phyloP scores from a whole-genome alignment of 2,888 invertebrate species.

The Brachypalpus laphriformis region DNA sequence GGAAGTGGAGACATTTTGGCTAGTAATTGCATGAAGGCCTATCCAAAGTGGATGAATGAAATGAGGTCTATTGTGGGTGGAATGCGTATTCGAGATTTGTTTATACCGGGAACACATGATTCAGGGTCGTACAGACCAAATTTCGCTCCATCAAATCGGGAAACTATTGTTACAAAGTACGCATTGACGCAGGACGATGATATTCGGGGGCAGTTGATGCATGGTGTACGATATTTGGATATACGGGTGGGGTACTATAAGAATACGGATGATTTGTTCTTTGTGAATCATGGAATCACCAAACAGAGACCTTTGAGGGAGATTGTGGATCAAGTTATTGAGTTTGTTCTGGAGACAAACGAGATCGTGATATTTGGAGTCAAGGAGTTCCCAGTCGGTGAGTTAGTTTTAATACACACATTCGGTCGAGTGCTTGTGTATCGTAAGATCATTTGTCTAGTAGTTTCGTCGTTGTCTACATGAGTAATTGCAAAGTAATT shows the following conservation, averaged over 20 bases:
- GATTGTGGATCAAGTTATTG: conserved; percentile 84
- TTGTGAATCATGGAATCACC: conserved; percentile 85
- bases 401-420: conserved; percentile 54
- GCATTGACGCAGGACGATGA: conserved; percentile 85
- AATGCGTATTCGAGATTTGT: conserved; percentile 84
- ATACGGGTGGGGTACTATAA: conserved; percentile 85
- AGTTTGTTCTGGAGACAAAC: conserved; percentile 84
- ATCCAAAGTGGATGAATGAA: conserved; percentile 86
- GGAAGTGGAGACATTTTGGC: conserved; percentile 79
- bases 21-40: conserved; percentile 83
- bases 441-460: too few relatives aligned
- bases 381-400: conserved; percentile 86
- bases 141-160: conserved; percentile 80
- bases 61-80: conserved; percentile 82
- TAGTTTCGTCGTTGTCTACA: too few relatives aligned
- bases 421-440: too few relatives aligned
- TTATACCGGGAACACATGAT: conserved; percentile 89
- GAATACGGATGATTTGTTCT: conserved; percentile 82
- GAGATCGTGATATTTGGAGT: conserved; percentile 86
- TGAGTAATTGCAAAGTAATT: too few relatives aligned
- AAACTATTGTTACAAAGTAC: conserved; percentile 83
- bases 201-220: conserved; percentile 85
- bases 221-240: conserved; percentile 86
- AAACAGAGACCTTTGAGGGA: conserved; percentile 83
- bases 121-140: conserved; percentile 85